Evolutionary conservation across 2,113 vertebrate species (phyloP).

Genomic region (Ageneiosus marmoratus): DNA sequence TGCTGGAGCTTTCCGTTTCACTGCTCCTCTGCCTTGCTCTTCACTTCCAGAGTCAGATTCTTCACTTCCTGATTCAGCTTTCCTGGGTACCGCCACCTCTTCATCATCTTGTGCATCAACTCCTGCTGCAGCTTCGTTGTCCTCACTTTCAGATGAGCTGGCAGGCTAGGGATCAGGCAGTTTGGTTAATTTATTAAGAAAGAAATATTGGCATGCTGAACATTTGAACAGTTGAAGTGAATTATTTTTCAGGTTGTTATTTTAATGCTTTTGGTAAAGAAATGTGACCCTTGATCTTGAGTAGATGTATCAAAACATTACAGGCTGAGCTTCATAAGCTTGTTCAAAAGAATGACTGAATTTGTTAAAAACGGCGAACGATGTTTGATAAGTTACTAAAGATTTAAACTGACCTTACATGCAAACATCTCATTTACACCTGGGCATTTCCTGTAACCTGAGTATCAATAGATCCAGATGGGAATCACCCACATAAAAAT

Average conservation of each 20-base stretch:
- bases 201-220: neutral
- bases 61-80: constrained; percentile 73
- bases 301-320: neutral
- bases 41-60: constrained; percentile 87
- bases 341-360: neutral
- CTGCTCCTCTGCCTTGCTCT: constrained; percentile 72
- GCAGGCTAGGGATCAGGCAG: constrained; percentile 68
- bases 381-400: neutral
- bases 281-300: neutral
- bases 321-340: neutral
- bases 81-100: constrained; percentile 73
- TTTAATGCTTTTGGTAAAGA: neutral
- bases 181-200: neutral
- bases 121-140: constrained; percentile 74
- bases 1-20: constrained; percentile 72
- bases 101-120: constrained; percentile 73
- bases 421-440: neutral
- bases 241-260: neutral
- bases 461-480: neutral
- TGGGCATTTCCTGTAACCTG: neutral
- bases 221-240: neutral
- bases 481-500: neutral
- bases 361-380: neutral
- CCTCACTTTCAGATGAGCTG: constrained; percentile 92
- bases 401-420: neutral